Evolutionary conservation across 92 coral and sea anemone species (phyloP).

Genomic region (Siderastrea siderea): DNA sequence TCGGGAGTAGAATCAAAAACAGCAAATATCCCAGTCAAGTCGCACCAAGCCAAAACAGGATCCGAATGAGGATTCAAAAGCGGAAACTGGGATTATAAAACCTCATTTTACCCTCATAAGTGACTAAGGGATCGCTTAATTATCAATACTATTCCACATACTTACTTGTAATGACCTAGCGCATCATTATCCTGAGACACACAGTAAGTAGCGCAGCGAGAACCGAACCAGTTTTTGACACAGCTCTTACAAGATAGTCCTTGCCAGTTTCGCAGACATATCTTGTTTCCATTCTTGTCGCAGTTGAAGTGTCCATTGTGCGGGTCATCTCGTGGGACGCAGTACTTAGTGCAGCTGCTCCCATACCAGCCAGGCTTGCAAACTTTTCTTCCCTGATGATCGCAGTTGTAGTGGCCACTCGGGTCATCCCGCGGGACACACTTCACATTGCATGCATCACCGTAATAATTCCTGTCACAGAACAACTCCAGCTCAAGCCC

Average conservation of each 20-base stretch:
- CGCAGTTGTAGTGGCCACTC: conserved; percentile 67
- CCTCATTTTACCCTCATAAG: too few species aligned
- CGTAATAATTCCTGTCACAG: conserved; percentile 70
- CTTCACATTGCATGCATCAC: conserved; percentile 56
- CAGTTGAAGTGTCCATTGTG: conserved; percentile 64
- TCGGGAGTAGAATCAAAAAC: too few species aligned
- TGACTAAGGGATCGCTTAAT: too few species aligned
- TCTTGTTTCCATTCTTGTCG: conserved; percentile 66
- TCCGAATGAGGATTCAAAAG: too few species aligned
- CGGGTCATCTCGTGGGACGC: conserved; percentile 48
- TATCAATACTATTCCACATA: neutral
- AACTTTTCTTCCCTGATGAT: conserved; percentile 43
- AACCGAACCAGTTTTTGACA: conserved; percentile 75
- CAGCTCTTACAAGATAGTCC: conserved; percentile 58
- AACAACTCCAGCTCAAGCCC: conserved; percentile 33
- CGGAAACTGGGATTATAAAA: too few species aligned
- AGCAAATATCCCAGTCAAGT: too few species aligned
- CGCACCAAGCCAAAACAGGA: too few species aligned
- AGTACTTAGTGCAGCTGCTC: conserved; percentile 39
- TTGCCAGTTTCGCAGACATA: conserved; percentile 63
- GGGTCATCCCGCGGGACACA: conserved; percentile 71
- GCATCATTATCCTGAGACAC: conserved; percentile 62
- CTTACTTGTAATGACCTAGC: conserved; percentile 76
- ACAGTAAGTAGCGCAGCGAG: conserved; percentile 53
- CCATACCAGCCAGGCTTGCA: conserved; percentile 75